Evolutionary conservation across 2,113 vertebrate species (phyloP), one percentile per base, ranked within the genome.

Genomic region (Acrocephalus kingi): DNA sequence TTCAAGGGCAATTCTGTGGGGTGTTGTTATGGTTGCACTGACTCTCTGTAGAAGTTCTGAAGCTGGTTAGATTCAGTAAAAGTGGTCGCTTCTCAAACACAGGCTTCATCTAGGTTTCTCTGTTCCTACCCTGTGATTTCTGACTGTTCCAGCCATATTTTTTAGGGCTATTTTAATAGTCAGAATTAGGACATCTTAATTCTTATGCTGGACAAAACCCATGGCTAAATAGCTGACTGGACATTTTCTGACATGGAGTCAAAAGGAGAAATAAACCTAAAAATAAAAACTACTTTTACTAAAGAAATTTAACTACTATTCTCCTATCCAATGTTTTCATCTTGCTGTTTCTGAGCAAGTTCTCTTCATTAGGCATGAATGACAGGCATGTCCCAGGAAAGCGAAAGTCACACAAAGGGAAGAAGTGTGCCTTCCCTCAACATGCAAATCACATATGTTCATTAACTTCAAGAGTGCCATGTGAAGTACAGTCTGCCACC

Each of bases 401-500:
- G 87, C 33, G 62, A 93, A 96, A 95, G 86, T 94, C 94, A 84
- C 88, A 97, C 95, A 97, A 97, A 97, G 87, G 95, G 87, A 96
- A 94, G 95, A 97, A 96, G 95, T 96, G 95, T 96, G 96, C 94
- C 95, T 93, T 95, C 75, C 84, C 74, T 97, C 94, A 51, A 97
- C 94, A 96, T 96, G 96, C 96, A 97, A 97, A 96, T 97, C 95
- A 95, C 96, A 97, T 89, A 93, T 96, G 94, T 97, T 97, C 95
- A 97, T 97, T 97, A 97, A 96, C 96, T 97, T 97, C 88, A 86
- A 95, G 93, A 96, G 93, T 92, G 93, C 83, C 61, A 88, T 82
- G 86, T 96, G 95, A 97, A 97, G 97, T 88, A 93, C 86, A 92
- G 95, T 95, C 96, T 97, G 94, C 90, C 79, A 93, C 95, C 78